Evolutionary conservation across 2,888 invertebrate species (phyloP), one percentile per base, ranked within the genome.

Genomic region (Harmothoe impar): DNA sequence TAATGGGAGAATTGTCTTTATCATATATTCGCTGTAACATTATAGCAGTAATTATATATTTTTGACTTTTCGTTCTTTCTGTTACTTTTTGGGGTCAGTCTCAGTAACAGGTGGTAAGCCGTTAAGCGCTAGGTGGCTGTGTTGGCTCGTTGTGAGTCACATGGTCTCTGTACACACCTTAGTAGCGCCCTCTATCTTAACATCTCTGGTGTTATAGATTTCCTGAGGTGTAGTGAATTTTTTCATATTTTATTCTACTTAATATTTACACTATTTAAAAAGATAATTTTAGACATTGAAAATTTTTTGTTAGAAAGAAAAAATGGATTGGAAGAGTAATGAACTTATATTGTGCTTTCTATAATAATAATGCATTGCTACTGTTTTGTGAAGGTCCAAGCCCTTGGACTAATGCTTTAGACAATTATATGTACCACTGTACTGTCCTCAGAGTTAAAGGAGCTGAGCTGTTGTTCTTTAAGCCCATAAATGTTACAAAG

Each of bases 171-270:
- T 72, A 72, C 72, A 72, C 72, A 72, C 3, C 72, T 72, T 25
- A 72, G 72, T 72, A 5, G 15, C 25, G 72, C 29, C 72, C 72
- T 72, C 29, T 72, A 72, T 29, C 31, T 3, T 72, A 7, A 15
- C 20, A 29, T 15, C 15, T 29, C 72, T 72, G 72, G 72, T 72
- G 72, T n/a, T 20, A 72, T 23, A 25, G 29, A 25, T 62, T n/a
- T 29, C 68, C 68, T 20, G 68, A 68, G 68, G n/a, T 68, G 68
- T 68, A 20, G 12, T 77, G 31, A 31, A 77, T 77, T 33, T 43
- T 15, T 81, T 81, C 35, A 81, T 43, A 43, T 81, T 81, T 81
- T 81, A 81, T 81, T 81, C 81, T 81, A 81, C 81, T 81, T 81
- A 81, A 81, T 35, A 81, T 81, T 81, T 81, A 81, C 43, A 15